Conservation (phyloP, 2,113 vertebrate genomes). For the Nothocercus julius region DNA sequence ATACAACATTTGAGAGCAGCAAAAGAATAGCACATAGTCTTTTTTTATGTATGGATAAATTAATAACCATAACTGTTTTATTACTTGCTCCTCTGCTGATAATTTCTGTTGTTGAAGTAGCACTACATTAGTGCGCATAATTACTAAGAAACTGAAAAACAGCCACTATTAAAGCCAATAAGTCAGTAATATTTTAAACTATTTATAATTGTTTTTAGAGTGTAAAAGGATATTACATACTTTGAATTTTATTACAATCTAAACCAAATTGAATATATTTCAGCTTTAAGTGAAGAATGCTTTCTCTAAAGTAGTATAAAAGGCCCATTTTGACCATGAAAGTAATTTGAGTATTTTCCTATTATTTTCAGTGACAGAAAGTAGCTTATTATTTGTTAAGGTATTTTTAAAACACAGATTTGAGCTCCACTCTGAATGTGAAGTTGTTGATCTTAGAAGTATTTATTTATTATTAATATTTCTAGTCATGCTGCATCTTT, state of each 20-base stretch:
- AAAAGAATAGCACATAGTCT: not conserved
- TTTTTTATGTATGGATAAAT: not conserved
- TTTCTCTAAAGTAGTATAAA: not conserved
- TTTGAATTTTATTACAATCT: not conserved
- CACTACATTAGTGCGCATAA: not conserved
- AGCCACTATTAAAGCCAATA: constrained; percentile 1
- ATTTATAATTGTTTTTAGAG: not conserved
- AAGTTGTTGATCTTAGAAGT: not conserved
- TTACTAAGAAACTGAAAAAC: constrained; percentile 43
- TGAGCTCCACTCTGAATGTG: not conserved
- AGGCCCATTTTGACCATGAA: not conserved
- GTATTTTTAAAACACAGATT: not conserved
- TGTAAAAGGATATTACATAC: not conserved
- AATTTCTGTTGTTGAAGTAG: constrained; percentile 23
- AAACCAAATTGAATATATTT: not conserved
- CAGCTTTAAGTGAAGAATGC: not conserved
- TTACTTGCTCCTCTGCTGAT: not conserved
- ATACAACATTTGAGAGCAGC: not conserved
- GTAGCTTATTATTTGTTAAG: not conserved
- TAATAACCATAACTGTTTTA: constrained; percentile 18
- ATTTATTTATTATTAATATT: not conserved
- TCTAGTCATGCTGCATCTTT: not conserved
- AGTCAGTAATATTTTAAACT: constrained; percentile 1
- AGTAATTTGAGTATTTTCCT: not conserved
- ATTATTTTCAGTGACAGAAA: not conserved